Conservation (phyloP, 2,888 invertebrate species). For the Ophioninae sp. region DNA sequence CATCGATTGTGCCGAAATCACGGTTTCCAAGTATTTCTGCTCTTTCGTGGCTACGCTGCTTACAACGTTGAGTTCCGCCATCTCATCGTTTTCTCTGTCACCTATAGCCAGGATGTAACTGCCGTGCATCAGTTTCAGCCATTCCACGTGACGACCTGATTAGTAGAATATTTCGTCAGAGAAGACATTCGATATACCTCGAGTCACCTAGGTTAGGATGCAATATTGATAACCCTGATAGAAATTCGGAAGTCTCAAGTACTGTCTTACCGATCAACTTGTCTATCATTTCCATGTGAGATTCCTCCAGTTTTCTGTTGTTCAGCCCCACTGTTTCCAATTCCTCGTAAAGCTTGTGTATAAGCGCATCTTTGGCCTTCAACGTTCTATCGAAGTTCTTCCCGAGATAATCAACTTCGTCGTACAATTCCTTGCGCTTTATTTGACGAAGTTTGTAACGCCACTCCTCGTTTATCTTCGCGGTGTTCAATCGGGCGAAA, state of each 20-base stretch:
- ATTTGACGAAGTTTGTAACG: constrained; percentile 88
- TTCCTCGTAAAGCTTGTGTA: constrained; percentile 85
- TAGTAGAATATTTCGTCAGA: neutral
- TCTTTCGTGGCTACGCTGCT: constrained; percentile 80
- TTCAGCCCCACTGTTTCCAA: constrained; percentile 88
- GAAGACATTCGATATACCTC: neutral
- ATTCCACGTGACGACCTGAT: constrained; percentile 83
- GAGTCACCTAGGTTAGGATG: neutral
- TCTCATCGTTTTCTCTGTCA: constrained; percentile 81
- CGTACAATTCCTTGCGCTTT: constrained; percentile 88
- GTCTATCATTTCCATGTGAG: constrained; percentile 87
- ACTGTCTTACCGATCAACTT: constrained; percentile 84
- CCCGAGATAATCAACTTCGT: constrained; percentile 86
- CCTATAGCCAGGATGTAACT: constrained; percentile 84
- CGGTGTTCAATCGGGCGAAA: constrained; percentile 89
- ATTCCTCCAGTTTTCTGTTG: constrained; percentile 87
- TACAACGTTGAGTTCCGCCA: constrained; percentile 83
- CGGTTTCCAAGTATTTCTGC: constrained; percentile 84
- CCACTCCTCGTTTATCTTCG: constrained; percentile 94
- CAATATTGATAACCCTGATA: neutral
- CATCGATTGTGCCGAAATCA: constrained; percentile 84
- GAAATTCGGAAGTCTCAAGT: neutral
- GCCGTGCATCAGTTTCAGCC: constrained; percentile 83
- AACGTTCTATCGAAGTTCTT: constrained; percentile 85
- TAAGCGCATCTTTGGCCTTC: constrained; percentile 86